Percentiles rank a stretch among this genome's conserved stretches.
phyloP scores from a whole-genome alignment of 2,888 invertebrate species.

The Drosophila barbarae region DNA sequence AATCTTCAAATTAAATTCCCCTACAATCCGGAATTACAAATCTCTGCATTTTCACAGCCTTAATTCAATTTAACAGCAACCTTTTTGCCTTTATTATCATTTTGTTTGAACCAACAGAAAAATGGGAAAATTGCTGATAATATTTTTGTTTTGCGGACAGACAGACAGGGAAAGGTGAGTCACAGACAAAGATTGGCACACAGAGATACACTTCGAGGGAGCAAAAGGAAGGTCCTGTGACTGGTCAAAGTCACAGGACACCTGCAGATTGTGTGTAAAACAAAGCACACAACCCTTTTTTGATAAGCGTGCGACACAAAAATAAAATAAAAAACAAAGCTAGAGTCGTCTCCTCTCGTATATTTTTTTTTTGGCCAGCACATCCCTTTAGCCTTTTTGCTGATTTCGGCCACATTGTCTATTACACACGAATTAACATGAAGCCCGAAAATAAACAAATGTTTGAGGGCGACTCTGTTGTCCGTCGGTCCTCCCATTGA shows the following conservation, averaged over 20 bases:
- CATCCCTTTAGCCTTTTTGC: slow-evolving; percentile 24
- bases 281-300: slow-evolving; percentile 35
- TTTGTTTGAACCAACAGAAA: slow-evolving; percentile 27
- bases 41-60: slow-evolving; percentile 56
- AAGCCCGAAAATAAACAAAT: slow-evolving; percentile 55
- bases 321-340: slow-evolving; percentile 13
- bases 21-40: slow-evolving; percentile 43
- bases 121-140: slow-evolving; percentile 55
- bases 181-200: slow-evolving; percentile 15
- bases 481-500: slow-evolving; percentile 10
- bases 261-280: slow-evolving; percentile 57
- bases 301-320: slow-evolving; percentile 58
- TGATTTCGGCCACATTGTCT: slow-evolving; percentile 62
- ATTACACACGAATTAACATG: slow-evolving; percentile 74
- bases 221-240: slow-evolving; percentile 32
- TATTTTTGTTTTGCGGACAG: slow-evolving; percentile 39
- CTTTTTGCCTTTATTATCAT: slow-evolving; percentile 2
- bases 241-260: slow-evolving; percentile 58
- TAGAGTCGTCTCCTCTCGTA: not conserved
- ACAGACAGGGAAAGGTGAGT: slow-evolving; percentile 5
- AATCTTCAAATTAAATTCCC: slow-evolving; percentile 50
- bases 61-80: slow-evolving; percentile 63
- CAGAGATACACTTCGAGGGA: not conserved
- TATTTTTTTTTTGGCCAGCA: slow-evolving; percentile 18
- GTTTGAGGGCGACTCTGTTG: not conserved